Conservation (phyloP, 2,113 vertebrate genomes). For the Bungarus multicinctus region DNA sequence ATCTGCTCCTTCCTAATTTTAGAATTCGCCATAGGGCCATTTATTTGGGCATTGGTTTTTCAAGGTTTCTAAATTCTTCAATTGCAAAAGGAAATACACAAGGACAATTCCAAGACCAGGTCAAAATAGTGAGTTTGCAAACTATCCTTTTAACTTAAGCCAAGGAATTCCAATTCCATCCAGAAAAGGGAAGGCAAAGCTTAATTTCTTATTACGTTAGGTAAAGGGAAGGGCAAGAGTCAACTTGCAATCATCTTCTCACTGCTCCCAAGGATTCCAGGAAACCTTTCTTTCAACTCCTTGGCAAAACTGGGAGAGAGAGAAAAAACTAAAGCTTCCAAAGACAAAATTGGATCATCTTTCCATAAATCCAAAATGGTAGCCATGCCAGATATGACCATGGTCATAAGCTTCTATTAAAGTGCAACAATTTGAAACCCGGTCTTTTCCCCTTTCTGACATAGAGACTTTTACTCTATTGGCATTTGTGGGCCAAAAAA, state of each 20-base stretch:
- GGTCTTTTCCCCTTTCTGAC: neutral
- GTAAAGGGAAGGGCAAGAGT: neutral
- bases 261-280: neutral
- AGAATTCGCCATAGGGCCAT: neutral
- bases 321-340: neutral
- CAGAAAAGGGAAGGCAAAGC: neutral
- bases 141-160: neutral
- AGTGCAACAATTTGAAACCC: neutral
- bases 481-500: neutral
- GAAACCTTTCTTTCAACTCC: neutral
- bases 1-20: neutral
- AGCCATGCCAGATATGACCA: neutral
- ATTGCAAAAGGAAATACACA: neutral
- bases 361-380: neutral
- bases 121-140: neutral
- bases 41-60: neutral
- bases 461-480: neutral
- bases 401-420: neutral
- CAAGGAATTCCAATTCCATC: neutral
- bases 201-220: neutral
- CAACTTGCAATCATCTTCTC: neutral
- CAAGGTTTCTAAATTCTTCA: neutral
- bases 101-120: conserved; percentile 1
- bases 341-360: neutral
- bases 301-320: neutral